Evolutionary conservation across 2,113 vertebrate genomes (phyloP).

Genomic region (Papio anubis): DNA sequence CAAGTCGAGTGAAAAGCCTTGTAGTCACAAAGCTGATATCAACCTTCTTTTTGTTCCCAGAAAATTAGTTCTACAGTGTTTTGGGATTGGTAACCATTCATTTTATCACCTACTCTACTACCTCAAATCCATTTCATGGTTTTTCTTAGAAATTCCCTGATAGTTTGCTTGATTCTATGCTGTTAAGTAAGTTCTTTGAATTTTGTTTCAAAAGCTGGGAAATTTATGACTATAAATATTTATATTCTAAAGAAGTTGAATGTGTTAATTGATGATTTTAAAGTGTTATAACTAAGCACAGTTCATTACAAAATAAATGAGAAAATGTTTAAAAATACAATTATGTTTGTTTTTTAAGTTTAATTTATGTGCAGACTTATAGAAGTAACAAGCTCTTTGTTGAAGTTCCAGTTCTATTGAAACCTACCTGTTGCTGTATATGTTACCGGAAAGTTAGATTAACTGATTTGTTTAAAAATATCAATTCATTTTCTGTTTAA

Average conservation of each 20-base stretch:
- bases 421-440: background rate
- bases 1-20: slow-evolving; percentile 30
- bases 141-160: background rate
- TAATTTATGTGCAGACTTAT: background rate
- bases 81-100: background rate
- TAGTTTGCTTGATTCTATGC: background rate
- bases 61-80: background rate
- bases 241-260: slow-evolving; percentile 11
- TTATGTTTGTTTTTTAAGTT: background rate
- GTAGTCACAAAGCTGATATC: background rate
- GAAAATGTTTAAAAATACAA: background rate
- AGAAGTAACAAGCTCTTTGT: background rate
- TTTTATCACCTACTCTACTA: background rate
- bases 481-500: background rate
- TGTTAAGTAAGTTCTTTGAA: background rate
- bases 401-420: background rate
- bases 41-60: background rate
- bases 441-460: background rate
- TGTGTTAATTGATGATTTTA: slow-evolving; percentile 25
- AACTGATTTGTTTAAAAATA: background rate
- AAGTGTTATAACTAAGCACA: background rate
- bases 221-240: background rate
- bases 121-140: background rate
- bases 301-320: background rate
- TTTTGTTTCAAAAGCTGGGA: background rate